These are phyloP conservation scores for Dicaeum eximium DNA, from an alignment of 2,113 vertebrate species.

Conservation along the genomic window DNA sequence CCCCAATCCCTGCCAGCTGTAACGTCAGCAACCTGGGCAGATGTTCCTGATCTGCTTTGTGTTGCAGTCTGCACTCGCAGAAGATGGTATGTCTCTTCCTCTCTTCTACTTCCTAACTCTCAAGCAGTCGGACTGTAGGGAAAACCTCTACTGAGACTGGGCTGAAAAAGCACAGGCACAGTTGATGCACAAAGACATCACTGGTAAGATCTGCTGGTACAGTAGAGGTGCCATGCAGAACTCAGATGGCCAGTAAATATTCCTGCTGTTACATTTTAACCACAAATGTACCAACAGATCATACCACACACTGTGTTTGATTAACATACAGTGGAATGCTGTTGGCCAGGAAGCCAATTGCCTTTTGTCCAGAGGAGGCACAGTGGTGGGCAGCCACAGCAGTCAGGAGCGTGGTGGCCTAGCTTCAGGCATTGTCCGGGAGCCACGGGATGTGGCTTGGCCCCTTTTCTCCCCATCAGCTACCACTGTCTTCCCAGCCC, in stretches of 20 bases:
- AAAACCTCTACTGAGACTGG: not conserved
- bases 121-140: not conserved
- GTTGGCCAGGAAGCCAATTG: fast-evolving
- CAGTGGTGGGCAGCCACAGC: not conserved
- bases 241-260: not conserved
- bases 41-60: not conserved
- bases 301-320: not conserved
- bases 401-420: not conserved
- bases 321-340: not conserved
- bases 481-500: not conserved
- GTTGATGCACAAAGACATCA: too few relatives aligned
- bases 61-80: not conserved
- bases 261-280: not conserved
- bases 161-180: not conserved
- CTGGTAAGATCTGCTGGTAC: not conserved
- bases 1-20: not conserved
- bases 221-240: not conserved
- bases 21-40: not conserved
- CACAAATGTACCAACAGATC: not conserved
- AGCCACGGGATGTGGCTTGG: fast-evolving
- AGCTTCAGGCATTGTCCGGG: not conserved
- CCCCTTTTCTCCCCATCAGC: not conserved
- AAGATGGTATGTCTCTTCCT: not conserved
- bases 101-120: not conserved
- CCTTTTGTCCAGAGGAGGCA: not conserved